Conservation (phyloP, 2,888 invertebrate species). For the Diplolepis rosae region DNA sequence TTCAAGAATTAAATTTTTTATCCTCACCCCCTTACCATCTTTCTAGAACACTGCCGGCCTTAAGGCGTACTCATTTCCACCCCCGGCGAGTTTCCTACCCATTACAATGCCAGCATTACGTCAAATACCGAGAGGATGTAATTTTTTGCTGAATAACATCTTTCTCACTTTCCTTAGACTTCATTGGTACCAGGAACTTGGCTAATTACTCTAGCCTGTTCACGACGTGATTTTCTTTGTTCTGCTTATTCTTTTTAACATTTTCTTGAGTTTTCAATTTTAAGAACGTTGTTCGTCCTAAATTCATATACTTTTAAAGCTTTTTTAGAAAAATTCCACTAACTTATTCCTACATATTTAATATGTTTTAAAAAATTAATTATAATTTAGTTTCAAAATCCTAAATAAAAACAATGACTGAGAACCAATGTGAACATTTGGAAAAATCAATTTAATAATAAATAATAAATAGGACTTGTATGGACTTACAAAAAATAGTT, state of each 20-base stretch:
- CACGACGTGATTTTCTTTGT: neutral
- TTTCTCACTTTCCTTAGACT: neutral
- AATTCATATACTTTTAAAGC: no score
- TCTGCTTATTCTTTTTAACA: neutral
- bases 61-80: neutral
- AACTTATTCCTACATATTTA: no score
- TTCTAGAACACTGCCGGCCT: neutral
- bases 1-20: constrained; percentile 56
- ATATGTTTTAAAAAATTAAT: no score
- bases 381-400: no score
- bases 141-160: neutral
- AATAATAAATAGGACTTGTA: no score
- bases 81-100: neutral
- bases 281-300: no score
- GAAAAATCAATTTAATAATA: no score
- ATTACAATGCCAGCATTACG: neutral
- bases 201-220: neutral
- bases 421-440: no score
- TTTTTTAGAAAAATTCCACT: no score
- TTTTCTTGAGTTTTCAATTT: neutral
- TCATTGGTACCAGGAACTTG: neutral
- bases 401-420: no score
- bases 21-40: neutral
- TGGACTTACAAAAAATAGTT: no score
- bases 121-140: constrained; percentile 9